These are phyloP conservation scores for Daphoenositta chrysoptera DNA, from an alignment of 2,113 vertebrate species.

Conservation along the genomic window DNA sequence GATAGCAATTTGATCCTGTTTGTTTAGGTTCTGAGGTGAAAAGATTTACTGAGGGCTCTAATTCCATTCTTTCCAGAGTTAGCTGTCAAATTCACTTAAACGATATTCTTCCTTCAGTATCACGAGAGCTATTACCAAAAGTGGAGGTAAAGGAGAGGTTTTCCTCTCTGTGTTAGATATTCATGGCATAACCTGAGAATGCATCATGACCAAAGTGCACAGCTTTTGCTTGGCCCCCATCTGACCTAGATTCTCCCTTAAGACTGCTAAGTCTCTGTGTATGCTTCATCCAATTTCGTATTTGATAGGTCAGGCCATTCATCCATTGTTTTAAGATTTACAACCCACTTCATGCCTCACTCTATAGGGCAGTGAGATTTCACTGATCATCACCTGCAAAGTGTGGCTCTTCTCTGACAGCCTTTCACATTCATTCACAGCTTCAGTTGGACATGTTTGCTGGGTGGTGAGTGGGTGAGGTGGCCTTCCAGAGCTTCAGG, in stretches of 20 bases:
- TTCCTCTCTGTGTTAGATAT: neutral
- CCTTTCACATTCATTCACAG: neutral
- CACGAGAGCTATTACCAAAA: neutral
- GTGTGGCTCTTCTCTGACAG: neutral
- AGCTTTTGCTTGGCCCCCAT: neutral
- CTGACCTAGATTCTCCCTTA: neutral
- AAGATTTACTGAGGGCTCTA: conserved; percentile 32
- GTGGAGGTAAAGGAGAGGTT: neutral
- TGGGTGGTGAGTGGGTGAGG: neutral
- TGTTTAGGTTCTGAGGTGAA: neutral
- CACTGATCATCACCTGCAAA: neutral
- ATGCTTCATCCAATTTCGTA: neutral
- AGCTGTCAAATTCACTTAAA: neutral
- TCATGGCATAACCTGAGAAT: neutral
- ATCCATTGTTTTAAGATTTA: neutral
- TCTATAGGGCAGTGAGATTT: neutral
- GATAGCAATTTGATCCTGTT: conserved; percentile 26
- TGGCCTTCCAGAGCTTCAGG: neutral
- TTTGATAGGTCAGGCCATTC: neutral
- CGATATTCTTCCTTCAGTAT: neutral
- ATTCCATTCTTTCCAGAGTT: conserved; percentile 14
- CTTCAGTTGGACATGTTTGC: neutral
- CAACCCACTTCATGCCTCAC: neutral
- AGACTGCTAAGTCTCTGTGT: neutral
- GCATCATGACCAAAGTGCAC: neutral